Percentiles rank a stretch among this genome's conserved stretches.
phyloP scores from a whole-genome alignment of 2,797 vertebrate genomes.

The Acanthopagrus latus region DNA sequence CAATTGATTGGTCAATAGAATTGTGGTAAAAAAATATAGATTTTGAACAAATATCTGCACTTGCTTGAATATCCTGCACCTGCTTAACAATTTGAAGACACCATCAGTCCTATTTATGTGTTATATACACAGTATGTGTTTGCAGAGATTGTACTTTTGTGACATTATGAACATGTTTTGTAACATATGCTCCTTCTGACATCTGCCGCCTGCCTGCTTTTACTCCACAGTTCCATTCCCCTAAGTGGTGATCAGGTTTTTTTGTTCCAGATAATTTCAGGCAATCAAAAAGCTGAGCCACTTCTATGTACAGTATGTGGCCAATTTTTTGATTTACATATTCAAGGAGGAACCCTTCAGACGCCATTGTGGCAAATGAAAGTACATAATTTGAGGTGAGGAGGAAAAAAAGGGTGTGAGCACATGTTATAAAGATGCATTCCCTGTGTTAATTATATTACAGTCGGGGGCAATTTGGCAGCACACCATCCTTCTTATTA shows the following conservation, averaged over 20 bases:
- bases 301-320: neutral
- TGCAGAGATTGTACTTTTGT: neutral
- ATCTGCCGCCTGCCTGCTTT: neutral
- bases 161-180: neutral
- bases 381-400: constrained; percentile 33
- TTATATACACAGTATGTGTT: neutral
- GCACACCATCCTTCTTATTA: constrained; percentile 41
- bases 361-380: constrained; percentile 46
- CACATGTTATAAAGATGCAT: constrained; percentile 32
- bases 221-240: neutral
- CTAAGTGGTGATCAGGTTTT: neutral
- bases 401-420: constrained; percentile 28
- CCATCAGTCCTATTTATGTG: neutral
- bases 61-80: neutral
- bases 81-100: neutral
- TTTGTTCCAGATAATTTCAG: constrained; percentile 23
- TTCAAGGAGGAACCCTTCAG: constrained; percentile 34
- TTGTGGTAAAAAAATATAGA: neutral
- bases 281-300: constrained; percentile 26
- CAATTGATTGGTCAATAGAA: constrained; percentile 3
- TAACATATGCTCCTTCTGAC: constrained; percentile 10
- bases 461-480: constrained; percentile 39
- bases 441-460: constrained; percentile 55
- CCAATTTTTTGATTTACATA: constrained; percentile 42
- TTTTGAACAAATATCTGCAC: constrained; percentile 8